Conservation (phyloP, 2,113 vertebrate genomes). For the Noturus placidus region DNA sequence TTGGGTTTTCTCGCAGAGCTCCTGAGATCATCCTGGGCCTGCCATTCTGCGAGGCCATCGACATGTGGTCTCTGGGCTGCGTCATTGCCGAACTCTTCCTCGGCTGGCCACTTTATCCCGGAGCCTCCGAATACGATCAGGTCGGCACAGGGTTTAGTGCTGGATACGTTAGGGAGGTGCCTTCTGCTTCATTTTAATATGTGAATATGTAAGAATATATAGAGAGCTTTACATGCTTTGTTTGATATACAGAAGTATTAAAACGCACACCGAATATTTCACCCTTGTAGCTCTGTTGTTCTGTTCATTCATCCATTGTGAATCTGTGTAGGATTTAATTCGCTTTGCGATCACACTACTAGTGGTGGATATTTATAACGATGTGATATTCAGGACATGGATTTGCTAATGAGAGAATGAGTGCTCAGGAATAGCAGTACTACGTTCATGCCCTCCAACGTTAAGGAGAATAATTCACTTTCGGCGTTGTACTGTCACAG, state of each 20-base stretch:
- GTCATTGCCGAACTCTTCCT: constrained; percentile 96
- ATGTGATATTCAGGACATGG: not conserved
- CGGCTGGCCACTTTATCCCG: constrained; percentile 96
- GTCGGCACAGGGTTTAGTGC: constrained; percentile 64
- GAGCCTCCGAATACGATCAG: constrained; percentile 97
- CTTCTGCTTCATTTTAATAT: not conserved
- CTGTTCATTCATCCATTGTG: not conserved
- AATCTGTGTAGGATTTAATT: not conserved
- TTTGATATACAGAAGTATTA: not conserved
- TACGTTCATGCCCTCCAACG: not conserved
- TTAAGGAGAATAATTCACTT: constrained; percentile 25
- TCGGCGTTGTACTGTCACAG: constrained; percentile 63
- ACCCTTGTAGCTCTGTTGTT: not conserved
- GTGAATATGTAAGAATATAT: not conserved
- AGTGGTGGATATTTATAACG: not conserved
- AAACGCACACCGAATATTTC: too few relatives aligned
- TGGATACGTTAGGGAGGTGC: not conserved
- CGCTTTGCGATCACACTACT: not conserved
- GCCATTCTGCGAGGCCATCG: constrained; percentile 95
- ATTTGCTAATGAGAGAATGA: not conserved
- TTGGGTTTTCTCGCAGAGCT: constrained; percentile 74
- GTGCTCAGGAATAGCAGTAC: not conserved
- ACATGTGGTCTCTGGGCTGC: constrained; percentile 98
- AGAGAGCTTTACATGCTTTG: not conserved
- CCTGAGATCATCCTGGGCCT: constrained; percentile 97